Base-by-base conservation (phyloP, 2,888 invertebrate species). In the Polydesmus complanatus region DNA sequence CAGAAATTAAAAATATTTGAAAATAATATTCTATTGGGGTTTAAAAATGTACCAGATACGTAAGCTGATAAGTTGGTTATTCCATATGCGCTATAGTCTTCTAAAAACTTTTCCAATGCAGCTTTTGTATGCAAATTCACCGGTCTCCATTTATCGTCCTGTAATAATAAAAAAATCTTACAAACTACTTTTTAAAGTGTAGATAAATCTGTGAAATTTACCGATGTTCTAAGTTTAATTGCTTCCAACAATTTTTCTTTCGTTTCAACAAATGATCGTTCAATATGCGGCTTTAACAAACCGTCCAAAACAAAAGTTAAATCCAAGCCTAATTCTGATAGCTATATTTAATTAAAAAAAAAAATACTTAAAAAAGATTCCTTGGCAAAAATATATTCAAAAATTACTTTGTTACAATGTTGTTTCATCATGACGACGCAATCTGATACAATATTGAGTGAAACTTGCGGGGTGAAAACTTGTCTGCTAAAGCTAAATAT, bases 271-370 rank as follows among this genome's bases (percentile, higher is more conserved):
- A 94, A 76, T 23, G 86, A 83, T 74, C 83, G 82, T 52, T 82
- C 83, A 56, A 92, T 77, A 0, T 90, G 86, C 14, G 81, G 80
- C 64, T 89, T 80, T 62, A 97, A 76, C 64, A 89, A 81, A 25
- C 88, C 87, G 71, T 95, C 90, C 68, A 97, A 79, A 72, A 91
- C 88, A 74, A 93, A 96, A 65, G 87, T 84, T 62, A 97, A 78
- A 77, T 97, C 96, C 68, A 97, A 79, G 1, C 96, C 96, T 64
- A 81, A 77, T 25, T 76, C 76, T 59, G 77, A 76, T 56, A 83
- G 69, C 80, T 81, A 70, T 51, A 69, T 67, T 47, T 56, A 56
- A 23, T 22, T 27, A 2, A 27, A 27, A 5, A 61, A 5, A 27
- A 52, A 5, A 21, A 22, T 18, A 19, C 11, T 19, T 21, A 59